Evolutionary conservation across 2,888 invertebrate species (phyloP), one percentile per base, ranked within the genome.

Genomic region (Steinernema carpocapsae): DNA sequence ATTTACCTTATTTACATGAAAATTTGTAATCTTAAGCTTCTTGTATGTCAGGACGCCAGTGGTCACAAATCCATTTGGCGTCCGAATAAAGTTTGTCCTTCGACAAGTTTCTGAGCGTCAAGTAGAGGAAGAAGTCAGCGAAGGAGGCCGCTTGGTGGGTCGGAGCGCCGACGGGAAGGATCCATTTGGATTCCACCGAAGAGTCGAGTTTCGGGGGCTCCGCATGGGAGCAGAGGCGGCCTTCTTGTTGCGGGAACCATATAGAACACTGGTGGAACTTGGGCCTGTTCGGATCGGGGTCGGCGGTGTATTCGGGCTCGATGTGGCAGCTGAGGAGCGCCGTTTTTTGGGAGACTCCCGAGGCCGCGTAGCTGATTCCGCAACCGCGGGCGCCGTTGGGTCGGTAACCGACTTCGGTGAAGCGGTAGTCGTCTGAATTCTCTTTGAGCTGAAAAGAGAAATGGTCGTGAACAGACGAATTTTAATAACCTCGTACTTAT

Each of bases 391-490:
- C 77, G 14, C 77, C 77, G 52, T 77, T 77, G 17, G 72, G 45
- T n/a, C 77, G 77, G 29, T 77, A 77, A 29, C 71, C 76, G 42
- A 79, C 74, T 56, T 77, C 77, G 22, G 74, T 77, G 14, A 77
- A 64, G 12, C 74, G 37, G 64, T 77, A 77, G 19, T 73, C 42
- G 42, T 17, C 70, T 42, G n/a, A 0, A 7, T 14, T 73, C 48
- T 19, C 37, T 37, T 24, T 52, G 29, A 1, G 32, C 22, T 37
- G 37, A 10, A 37, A 37, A 37, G 10, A 37, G 37, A 10, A 37
- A 10, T n/a, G n/a, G n/a, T n/a, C n/a, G n/a, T n/a, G n/a, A n/a
- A n/a, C n/a, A n/a, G n/a, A n/a, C n/a, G n/a, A n/a, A n/a, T n/a
- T n/a, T n/a, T n/a, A n/a, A n/a, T n/a, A n/a, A n/a, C n/a, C n/a